Base-by-base conservation (phyloP, 1,140 invertebrate species). In the Nephila pilipes region DNA sequence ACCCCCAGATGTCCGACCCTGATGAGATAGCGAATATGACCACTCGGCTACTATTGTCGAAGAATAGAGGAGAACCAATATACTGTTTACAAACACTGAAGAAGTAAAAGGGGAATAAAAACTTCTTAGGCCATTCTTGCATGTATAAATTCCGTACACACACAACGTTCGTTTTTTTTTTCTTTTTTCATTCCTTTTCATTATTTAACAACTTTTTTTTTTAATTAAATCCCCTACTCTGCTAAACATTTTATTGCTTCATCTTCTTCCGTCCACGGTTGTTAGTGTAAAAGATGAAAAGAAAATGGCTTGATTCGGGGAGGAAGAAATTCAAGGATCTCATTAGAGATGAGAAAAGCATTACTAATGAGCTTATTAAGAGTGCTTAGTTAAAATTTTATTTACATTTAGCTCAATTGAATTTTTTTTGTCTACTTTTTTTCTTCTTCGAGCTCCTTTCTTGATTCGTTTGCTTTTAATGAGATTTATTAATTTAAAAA, bases 341-440 rank as follows among this genome's bases (percentile, higher is more conserved):
- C 80, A 81, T 81, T 81, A 81, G 80, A 1, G 46, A 12, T 25
- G 10, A 81, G 80, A 55, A 81, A 81, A 55, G 80, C 80, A 18
- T 20, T 22, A 46, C 80, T 54, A 81, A 81, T 81, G 46, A 81
- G 80, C 80, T 81, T 55, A 81, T 81, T 81, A 81, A 81, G n/a
- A 12, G 80, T n/a, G 25, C 80, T 81, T 81, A 81, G 80, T 81
- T 81, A 81, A 55, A 81, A 55, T 81, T 81, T 55, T 81, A 81
- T 81, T 81, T 81, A 55, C 36, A 46, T 81, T 81, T 20, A 81
- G 20, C 36, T 46, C 16, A 18, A 18, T 2, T 20, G 29, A 5
- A 12, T 6, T 32, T 36, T 10, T n/a, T 75, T 75, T 36, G 5
- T 36, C 18, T 25, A 16, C 18, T 5, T 36, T 75, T 32, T 1